phyloP scores from a whole-genome alignment of 2,113 vertebrate species.

The Ovibos moschatus region DNA sequence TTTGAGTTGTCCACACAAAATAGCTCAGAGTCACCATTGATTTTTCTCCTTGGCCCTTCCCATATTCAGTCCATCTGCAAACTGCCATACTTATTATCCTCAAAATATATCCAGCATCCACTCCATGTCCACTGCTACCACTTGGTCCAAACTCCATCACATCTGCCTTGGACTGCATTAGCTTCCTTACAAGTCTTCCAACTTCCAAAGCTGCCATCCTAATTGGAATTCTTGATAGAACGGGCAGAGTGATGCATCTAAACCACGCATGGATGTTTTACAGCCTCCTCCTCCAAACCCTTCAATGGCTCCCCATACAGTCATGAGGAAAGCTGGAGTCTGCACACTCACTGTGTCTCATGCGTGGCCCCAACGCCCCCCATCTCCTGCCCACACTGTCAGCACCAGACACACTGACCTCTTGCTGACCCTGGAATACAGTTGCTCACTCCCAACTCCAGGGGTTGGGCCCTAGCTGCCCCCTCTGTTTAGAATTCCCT shows the following conservation, averaged over 20 bases:
- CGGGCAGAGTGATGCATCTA: not conserved
- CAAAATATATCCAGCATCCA: not conserved
- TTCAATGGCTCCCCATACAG: not conserved
- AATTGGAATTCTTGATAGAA: not conserved
- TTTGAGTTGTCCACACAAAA: not conserved
- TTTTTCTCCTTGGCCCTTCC: not conserved
- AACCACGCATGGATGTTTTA: not conserved
- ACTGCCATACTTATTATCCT: not conserved
- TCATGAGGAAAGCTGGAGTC: not conserved
- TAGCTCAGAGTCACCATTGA: not conserved
- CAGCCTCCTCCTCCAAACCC: not conserved
- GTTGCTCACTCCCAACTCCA: not conserved
- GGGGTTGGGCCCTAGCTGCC: too few relatives aligned
- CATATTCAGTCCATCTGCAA: not conserved
- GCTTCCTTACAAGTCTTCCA: not conserved
- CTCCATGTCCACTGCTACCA: not conserved
- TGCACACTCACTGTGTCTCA: fast-evolving
- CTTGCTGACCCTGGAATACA: not conserved
- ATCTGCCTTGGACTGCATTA: not conserved
- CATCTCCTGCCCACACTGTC: not conserved
- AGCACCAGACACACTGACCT: not conserved
- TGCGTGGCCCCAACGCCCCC: fast-evolving
- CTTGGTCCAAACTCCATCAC: not conserved
- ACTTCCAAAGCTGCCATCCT: not conserved
- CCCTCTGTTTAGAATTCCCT: not conserved